Base-by-base conservation (phyloP, 2,113 vertebrate genomes). In the Plecturocebus donacophilus region DNA sequence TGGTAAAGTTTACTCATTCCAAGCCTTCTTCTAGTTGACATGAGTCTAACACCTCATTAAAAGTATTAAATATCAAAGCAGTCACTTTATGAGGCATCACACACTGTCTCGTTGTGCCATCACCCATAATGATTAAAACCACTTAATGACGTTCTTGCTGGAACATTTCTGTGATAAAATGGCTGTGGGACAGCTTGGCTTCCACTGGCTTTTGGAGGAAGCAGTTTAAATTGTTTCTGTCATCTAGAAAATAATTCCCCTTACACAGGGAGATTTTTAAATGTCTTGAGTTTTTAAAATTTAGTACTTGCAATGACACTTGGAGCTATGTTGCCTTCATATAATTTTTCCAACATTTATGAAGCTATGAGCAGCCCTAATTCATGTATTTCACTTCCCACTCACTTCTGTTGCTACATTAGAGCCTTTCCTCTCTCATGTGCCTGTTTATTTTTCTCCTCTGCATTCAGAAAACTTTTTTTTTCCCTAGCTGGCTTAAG, bases 171-270 rank as follows among this genome's bases (percentile, higher is more conserved):
- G 0, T 82, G 52, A 81, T 96, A 71, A 80, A 89, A 82, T 71
- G 94, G 49, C 80, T 61, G 4, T 87, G 35, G 92, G 76, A 79
- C 32, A 86, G 84, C 93, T 47, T 70, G 58, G 80, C 30, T 66
- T 82, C 35, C 40, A 54, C 45, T 66, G 61, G 23, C 54, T 47
- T 96, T 90, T 90, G 42, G 70, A 84, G 64, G 84, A 96, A 45
- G 52, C 68, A 80, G 61, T 89, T 89, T 90, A 77, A 95, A 92
- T 90, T 83, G 66, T 82, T 87, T 97, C 47, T 95, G 58, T 95
- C 71, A 68, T 91, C 21, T 42, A 90, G 70, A 87, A 97, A 96
- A 77, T 66, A 76, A 11, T 97, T 96, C n/a, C 23, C 19, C 52
- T 97, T 82, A 81, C 38, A 82, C 52, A 90, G 92, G 49, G 75